Base-by-base conservation (phyloP, 2,113 vertebrate species). In the Daboia siamensis region DNA sequence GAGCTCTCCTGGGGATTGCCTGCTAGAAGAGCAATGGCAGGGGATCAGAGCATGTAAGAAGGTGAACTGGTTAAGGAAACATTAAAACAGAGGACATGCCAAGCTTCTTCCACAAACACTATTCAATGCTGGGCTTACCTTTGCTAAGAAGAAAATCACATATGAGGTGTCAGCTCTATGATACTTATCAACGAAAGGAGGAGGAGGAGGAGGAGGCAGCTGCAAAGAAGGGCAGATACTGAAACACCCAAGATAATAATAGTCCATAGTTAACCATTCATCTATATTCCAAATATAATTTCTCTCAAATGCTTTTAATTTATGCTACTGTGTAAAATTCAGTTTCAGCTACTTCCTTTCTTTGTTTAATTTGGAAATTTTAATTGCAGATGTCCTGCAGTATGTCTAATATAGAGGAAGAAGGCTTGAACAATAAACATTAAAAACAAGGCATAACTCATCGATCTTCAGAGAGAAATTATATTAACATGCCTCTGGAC, bases 331-430 rank as follows among this genome's bases (percentile, higher is more conserved):
- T 4, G 33, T n/a, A 48, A 87, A 44, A 52, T 54, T 86, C 33
- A 33, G 20, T 88, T 51, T 6, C 2, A 88, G 12, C 23, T 3
- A 33, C 26, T 69, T 21, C 33, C n/a, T 74, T 13, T 20, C n/a
- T 74, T 13, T 29, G 54, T 91, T 88, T 74, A 92, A 29, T 90
- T 23, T 90, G 26, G 61, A 0, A 0, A 56, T n/a, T 26, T n/a
- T 39, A 44, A 91, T 86, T n/a, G 59, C 3, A 9, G 17, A 12
- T 86, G 26, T 59, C 46, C 84, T 48, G 26, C 44, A 69, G 5
- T 51, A 52, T 12, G 11, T 80, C 7, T 52, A n/a, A 33, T n/a
- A 94, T 94, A 93, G 57, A 39, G 52, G 93, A 95, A 95, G 56
- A 0, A 52, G 64, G 91, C 48, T 69, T 92, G 12, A 94, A 4